phyloP scores from a whole-genome alignment of 2,113 vertebrate genomes.

The Pseudorectes ferrugineus region DNA sequence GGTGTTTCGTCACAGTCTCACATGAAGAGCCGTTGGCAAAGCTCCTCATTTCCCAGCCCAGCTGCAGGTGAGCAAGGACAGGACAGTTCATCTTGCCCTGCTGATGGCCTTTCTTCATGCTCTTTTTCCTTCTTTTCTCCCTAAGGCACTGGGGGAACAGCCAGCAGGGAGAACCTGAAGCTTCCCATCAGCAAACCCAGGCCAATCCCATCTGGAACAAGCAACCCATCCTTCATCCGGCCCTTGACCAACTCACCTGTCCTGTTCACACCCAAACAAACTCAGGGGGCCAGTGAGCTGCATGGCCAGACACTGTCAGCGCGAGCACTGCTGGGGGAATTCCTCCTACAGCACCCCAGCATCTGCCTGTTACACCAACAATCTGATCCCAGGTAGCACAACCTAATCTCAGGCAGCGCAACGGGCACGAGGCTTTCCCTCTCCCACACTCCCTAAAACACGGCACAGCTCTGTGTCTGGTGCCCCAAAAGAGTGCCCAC shows the following conservation, averaged over 20 bases:
- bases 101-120: neutral
- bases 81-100: neutral
- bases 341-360: neutral
- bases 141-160: neutral
- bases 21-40: neutral
- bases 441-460: accelerated
- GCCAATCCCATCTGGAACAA: neutral
- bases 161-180: neutral
- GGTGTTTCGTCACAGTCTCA: neutral
- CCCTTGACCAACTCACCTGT: neutral
- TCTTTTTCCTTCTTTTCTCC: neutral
- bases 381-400: neutral
- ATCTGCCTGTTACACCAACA: neutral
- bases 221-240: neutral
- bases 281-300: neutral
- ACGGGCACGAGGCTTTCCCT: accelerated
- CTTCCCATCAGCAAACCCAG: neutral
- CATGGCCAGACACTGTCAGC: neutral
- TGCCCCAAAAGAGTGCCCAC: neutral
- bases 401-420: neutral
- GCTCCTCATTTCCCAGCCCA: neutral
- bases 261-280: neutral
- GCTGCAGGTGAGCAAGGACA: neutral
- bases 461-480: accelerated
- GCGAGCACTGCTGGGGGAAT: neutral